Evolutionary conservation across 2,888 invertebrate species (phyloP).

Genomic region (Rhyacophila evoluta): DNA sequence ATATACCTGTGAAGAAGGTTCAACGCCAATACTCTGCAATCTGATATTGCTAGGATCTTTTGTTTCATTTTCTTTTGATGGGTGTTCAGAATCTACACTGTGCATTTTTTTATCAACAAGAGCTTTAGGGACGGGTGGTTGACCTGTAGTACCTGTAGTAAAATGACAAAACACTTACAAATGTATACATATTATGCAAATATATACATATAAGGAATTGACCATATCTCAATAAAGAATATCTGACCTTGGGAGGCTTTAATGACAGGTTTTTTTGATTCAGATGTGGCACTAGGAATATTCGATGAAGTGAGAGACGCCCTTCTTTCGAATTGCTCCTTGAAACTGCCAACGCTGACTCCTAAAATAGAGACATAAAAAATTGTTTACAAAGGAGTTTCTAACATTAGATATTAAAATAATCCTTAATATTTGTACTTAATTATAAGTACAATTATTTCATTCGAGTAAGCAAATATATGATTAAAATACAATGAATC

Average conservation of each 20-base stretch:
- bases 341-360: slow-evolving; percentile 88
- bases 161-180: neutral
- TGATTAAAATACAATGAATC: too few relatives aligned
- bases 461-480: too few relatives aligned
- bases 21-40: slow-evolving; percentile 69
- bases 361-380: too few relatives aligned
- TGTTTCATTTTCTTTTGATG: slow-evolving; percentile 44
- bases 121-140: slow-evolving; percentile 35
- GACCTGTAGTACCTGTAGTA: neutral
- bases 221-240: neutral
- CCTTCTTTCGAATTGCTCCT: slow-evolving; percentile 86
- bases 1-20: slow-evolving; percentile 60
- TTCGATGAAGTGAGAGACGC: slow-evolving; percentile 71
- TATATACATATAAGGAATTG: too few relatives aligned
- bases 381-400: too few relatives aligned
- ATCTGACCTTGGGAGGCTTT: slow-evolving; percentile 34
- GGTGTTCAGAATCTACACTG: slow-evolving; percentile 67
- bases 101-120: slow-evolving; percentile 67
- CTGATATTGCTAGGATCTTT: slow-evolving; percentile 62
- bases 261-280: slow-evolving; percentile 37
- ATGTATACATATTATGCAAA: too few relatives aligned
- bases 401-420: too few relatives aligned
- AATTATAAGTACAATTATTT: too few relatives aligned
- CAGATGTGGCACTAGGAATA: slow-evolving; percentile 52
- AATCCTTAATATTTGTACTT: too few relatives aligned